Conservation (phyloP, 2,113 vertebrate genomes). For the Pangasianodon gigas region DNA sequence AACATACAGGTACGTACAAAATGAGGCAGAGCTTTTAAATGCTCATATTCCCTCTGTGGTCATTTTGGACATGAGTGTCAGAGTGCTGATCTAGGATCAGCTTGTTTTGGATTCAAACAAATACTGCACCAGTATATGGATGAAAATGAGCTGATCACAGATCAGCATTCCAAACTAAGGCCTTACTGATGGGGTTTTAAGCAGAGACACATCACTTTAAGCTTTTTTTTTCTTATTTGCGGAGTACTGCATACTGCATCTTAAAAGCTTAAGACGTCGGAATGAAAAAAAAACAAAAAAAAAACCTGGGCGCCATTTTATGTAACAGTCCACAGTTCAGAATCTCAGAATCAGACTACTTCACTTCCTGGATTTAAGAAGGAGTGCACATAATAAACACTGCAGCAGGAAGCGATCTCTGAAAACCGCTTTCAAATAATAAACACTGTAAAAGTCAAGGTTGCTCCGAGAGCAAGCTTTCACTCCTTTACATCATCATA, state of each 20-base stretch:
- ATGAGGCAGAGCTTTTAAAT: neutral
- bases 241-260: neutral
- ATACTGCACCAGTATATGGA: neutral
- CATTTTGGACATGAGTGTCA: neutral
- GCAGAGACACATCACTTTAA: constrained; percentile 27
- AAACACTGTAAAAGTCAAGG: constrained; percentile 47
- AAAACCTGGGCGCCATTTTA: neutral
- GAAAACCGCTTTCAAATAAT: constrained; percentile 7
- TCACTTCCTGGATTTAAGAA: neutral
- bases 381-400: constrained; percentile 9
- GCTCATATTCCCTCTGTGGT: neutral
- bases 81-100: neutral
- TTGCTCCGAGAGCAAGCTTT: constrained; percentile 23
- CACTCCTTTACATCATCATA: neutral
- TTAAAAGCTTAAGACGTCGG: neutral
- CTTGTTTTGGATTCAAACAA: neutral
- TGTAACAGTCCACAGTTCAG: neutral
- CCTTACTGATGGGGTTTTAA: constrained; percentile 36
- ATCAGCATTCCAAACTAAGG: neutral
- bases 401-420: neutral
- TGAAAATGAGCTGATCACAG: constrained; percentile 9
- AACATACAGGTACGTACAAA: neutral
- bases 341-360: neutral
- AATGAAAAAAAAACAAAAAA: neutral
- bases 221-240: neutral